A percentile compares a stretch with the other conserved stretches of the same genome.
Evolutionary conservation across 2,888 invertebrate genomes (phyloP).

Genomic region (Eupsilia transversa): DNA sequence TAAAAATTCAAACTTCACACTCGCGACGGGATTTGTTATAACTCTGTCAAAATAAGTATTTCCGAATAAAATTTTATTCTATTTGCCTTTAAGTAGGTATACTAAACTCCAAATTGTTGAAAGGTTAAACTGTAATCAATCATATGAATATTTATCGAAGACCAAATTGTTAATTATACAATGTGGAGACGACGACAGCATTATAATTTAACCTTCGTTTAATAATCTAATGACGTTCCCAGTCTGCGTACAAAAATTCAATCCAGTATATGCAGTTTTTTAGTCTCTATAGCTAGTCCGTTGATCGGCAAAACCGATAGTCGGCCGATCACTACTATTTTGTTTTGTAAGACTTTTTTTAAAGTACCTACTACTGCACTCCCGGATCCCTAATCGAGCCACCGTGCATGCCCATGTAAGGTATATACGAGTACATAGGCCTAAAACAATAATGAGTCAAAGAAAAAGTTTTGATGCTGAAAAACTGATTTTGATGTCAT

Average conservation of each 20-base stretch:
- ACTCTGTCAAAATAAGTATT: conserved; percentile 6
- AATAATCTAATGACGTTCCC: background rate
- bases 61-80: conserved; percentile 11
- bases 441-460: background rate
- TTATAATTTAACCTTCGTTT: background rate
- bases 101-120: background rate
- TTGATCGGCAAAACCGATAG: background rate
- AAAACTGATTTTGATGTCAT: background rate
- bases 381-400: no score
- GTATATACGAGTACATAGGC: no score
- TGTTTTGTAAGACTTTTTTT: background rate
- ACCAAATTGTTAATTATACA: background rate
- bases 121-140: conserved; percentile 32
- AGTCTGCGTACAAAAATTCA: background rate
- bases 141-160: conserved; percentile 38
- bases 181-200: background rate
- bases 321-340: no score
- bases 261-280: background rate
- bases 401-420: no score
- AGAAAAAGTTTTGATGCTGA: background rate
- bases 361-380: no score
- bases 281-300: no score
- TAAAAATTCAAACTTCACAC: no score
- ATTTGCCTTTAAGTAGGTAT: background rate
- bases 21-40: conserved; percentile 23